phyloP scores from a whole-genome alignment of 2,797 vertebrate genomes.

The Lates japonicus region DNA sequence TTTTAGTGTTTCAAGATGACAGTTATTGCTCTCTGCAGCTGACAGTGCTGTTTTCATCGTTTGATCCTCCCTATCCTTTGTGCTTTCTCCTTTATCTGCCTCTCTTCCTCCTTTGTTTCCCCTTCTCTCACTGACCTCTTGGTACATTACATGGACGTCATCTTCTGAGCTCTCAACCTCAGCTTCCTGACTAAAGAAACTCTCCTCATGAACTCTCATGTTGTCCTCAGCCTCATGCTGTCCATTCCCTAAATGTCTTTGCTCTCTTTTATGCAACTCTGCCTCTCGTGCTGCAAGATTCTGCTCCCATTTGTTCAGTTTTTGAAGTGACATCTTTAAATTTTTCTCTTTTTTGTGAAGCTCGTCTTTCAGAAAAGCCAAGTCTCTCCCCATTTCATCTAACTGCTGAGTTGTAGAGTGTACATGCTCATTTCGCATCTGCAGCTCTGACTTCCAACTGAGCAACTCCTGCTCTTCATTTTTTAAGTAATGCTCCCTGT shows the following conservation, averaged over 20 bases:
- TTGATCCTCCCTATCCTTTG: constrained; percentile 31
- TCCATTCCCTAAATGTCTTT: neutral
- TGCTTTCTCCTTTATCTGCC: neutral
- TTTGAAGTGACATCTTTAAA: constrained; percentile 31
- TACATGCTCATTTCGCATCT: constrained; percentile 35
- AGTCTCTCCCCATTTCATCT: constrained; percentile 54
- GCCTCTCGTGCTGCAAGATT: constrained; percentile 57
- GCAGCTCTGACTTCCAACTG: constrained; percentile 59
- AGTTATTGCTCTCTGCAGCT: constrained; percentile 36
- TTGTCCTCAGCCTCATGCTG: neutral
- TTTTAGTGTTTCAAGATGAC: constrained; percentile 55
- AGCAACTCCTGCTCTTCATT: constrained; percentile 66
- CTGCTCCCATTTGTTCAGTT: constrained; percentile 57
- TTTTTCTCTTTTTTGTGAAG: constrained; percentile 60
- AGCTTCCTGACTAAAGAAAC: neutral
- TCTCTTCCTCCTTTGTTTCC: constrained; percentile 27
- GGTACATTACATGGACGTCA: constrained; percentile 30
- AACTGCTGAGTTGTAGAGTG: constrained; percentile 56
- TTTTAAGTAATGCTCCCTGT: constrained; percentile 58
- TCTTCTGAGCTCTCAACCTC: constrained; percentile 16
- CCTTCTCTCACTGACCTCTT: constrained; percentile 50
- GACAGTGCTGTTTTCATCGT: constrained; percentile 16
- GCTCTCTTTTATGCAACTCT: constrained; percentile 5
- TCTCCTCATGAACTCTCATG: neutral
- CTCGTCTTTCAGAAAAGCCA: constrained; percentile 67